Evolutionary conservation across 2,888 invertebrate genomes (phyloP), one percentile per base, ranked within the genome.

Genomic region (Heteromyza rotundicornis): DNA sequence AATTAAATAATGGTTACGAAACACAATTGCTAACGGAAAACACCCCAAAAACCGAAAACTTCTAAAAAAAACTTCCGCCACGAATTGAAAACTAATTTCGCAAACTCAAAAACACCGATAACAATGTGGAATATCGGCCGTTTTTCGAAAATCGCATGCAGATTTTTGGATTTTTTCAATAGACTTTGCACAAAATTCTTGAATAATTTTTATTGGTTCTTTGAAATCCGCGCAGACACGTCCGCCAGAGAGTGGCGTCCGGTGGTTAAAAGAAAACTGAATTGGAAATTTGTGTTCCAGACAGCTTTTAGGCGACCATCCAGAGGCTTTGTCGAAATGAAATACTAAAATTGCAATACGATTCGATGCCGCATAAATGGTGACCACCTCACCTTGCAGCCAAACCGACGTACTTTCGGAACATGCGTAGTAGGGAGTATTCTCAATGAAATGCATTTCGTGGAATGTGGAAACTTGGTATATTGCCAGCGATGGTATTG

Each of bases 161-260:
- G 17, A 23, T 58, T 57, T 57, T 20, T 1, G 32, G 2, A 20
- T 44, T 59, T 62, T 57, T n/a, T 14, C 17, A 36, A 10, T 8
- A 2, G 3, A 3, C 40, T 44, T 17, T 53, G 12, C 52, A 35
- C 51, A 56, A 49, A 56, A 24, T 47, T 44, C 5, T 2, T 47
- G 7, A 7, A 10, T 27, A 54, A 49, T 55, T 63, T 35, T 36
- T 47, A 52, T 61, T 65, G 24, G 63, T 62, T 65, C 20, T 64
- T 54, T 64, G 59, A 19, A 58, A 58, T 55, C 64, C 47, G 19
- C 63, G 65, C 63, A 67, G 70, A 70, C 70, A 67, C 75, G 74
- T 75, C 75, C 76, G 77, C 77, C 75, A 72, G 65, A 71, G 71
- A 70, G 71, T 75, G 78, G 78, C 77, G 77, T 74, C 70, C 76